Evolutionary conservation across 2,113 vertebrate species (phyloP), one percentile per base, ranked within the genome.

Genomic region (Neopipo cinnamomea): DNA sequence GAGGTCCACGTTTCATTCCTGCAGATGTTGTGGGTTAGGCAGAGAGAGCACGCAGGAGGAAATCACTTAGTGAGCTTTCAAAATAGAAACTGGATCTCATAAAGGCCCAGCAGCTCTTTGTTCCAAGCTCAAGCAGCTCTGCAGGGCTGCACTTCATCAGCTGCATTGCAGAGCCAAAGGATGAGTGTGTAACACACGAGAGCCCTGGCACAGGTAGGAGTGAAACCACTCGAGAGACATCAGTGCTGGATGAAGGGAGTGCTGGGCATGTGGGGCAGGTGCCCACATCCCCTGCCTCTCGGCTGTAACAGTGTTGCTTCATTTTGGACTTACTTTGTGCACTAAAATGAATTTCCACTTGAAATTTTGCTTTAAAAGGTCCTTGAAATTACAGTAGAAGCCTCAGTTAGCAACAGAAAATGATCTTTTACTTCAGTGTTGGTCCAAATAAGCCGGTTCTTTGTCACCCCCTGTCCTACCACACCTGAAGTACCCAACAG

Each of bases 191-290:
- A 25, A 49, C 18, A 14, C 6, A 8, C 0, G 0, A 17, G 19
- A 67, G 50, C 83, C 67, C 50, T 70, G 79, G 72, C 82, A 77
- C 66, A 13, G 0, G 0, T 2, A 20, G 70, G 52, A 37, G 56
- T 6, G 8, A 59, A 62, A 25, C 8, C 46, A 6, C 67, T 31
- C 41, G 5, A 13, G 83, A 33, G 61, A 12, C 8, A 2, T 1
- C 30, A 9, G 1, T 0, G 9, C 41, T 30, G 39, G 3, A 4
- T 12, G 27, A 4, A 33, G 24, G 5, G 66, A 9, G n/a, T 25
- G 52, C 23, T 55, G 42, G 21, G 52, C 47, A 1, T 0, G 4
- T 20, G 71, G 58, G 16, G 22, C 79, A 7, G n/a, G 35, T 0
- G 11, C 25, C 23, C 9, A 7, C 42, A 21, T 31, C 63, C 67